Percentiles rank a stretch among this genome's conserved stretches.
Evolutionary conservation across 2,888 invertebrate species (phyloP).

Genomic region (Thumatha senex): DNA sequence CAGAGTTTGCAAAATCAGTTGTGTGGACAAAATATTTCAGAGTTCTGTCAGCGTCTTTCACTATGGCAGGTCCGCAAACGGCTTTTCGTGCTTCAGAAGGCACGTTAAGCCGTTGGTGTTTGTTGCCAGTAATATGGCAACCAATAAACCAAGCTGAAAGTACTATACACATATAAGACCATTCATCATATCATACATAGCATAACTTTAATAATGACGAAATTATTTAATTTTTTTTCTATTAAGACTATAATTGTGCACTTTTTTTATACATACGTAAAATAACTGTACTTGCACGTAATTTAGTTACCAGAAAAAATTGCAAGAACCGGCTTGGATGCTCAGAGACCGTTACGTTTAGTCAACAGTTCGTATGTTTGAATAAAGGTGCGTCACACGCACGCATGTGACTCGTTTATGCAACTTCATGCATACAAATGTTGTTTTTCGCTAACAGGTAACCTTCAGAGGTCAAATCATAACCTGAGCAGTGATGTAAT

Average conservation of each 20-base stretch:
- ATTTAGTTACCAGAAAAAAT: slow-evolving; percentile 36
- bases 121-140: too few relatives aligned
- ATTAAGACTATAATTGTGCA: slow-evolving; percentile 7
- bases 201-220: slow-evolving; percentile 3
- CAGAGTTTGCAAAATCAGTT: too few relatives aligned
- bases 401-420: neutral
- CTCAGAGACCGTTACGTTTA: slow-evolving; percentile 41
- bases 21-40: too few relatives aligned
- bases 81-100: too few relatives aligned
- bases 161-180: neutral
- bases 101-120: too few relatives aligned
- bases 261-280: slow-evolving; percentile 12
- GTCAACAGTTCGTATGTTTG: slow-evolving; percentile 32
- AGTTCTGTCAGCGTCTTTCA: too few relatives aligned
- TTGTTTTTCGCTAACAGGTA: too few relatives aligned
- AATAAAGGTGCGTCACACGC: slow-evolving; percentile 20
- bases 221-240: neutral
- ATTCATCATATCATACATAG: neutral
- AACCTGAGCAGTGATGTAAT: too few relatives aligned
- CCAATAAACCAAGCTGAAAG: too few relatives aligned
- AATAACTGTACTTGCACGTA: slow-evolving; percentile 29
- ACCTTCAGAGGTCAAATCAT: too few relatives aligned
- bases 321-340: slow-evolving; percentile 41
- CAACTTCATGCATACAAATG: too few relatives aligned
- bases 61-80: too few relatives aligned